A percentile compares a stretch with the other conserved stretches of the same genome.
These are phyloP conservation scores for Chironomus riparius DNA, from an alignment of 2,888 invertebrate species.

Conservation along the genomic window DNA sequence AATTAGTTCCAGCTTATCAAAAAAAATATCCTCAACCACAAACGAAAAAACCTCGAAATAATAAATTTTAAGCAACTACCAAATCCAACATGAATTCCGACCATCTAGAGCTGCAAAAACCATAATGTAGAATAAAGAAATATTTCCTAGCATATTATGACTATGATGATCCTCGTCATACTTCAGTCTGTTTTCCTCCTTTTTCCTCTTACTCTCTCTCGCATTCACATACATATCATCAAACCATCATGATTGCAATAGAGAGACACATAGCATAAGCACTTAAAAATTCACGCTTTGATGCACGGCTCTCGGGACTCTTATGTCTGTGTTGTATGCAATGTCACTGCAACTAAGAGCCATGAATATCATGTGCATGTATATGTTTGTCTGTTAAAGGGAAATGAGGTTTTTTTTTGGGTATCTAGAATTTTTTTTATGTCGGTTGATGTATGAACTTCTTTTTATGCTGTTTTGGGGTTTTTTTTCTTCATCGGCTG, in stretches of 20 bases:
- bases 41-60: too few relatives aligned
- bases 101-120: not conserved
- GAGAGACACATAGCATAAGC: not conserved
- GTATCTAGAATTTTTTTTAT: not conserved
- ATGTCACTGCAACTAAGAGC: not conserved
- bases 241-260: not conserved
- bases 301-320: not conserved
- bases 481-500: not conserved
- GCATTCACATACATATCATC: not conserved
- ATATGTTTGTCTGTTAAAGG: not conserved
- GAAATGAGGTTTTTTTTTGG: not conserved
- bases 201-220: not conserved
- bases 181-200: not conserved
- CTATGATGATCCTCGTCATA: not conserved
- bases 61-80: too few relatives aligned
- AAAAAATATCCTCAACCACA: too few relatives aligned
- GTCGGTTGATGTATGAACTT: not conserved
- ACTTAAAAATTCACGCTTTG: slow-evolving; percentile 10
- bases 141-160: not conserved
- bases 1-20: too few relatives aligned
- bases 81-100: too few relatives aligned
- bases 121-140: not conserved
- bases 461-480: not conserved
- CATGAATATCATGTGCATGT: not conserved
- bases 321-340: not conserved